These are phyloP conservation scores for Cephalopterus ornatus DNA, from an alignment of 2,113 vertebrate genomes.

Conservation along the genomic window DNA sequence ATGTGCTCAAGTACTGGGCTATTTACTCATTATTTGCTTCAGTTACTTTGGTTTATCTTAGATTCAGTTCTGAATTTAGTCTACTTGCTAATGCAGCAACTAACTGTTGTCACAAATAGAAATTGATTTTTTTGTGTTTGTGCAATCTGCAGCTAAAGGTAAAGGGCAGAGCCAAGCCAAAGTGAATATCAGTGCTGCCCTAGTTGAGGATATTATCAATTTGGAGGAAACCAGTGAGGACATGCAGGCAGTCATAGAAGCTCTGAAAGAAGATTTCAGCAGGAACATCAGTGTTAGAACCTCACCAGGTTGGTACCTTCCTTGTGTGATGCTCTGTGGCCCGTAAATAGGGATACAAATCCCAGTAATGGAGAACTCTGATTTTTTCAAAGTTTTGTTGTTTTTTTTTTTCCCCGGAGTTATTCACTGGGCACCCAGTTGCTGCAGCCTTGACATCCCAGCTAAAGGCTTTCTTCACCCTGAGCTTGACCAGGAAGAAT, in stretches of 20 bases:
- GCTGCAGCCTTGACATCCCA: conserved; percentile 2
- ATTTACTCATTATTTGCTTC: neutral
- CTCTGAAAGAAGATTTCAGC: conserved; percentile 90
- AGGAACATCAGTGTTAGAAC: conserved; percentile 89
- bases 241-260: conserved; percentile 80
- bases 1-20: neutral
- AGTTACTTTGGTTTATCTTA: neutral
- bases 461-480: conserved; percentile 52
- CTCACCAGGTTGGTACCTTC: conserved; percentile 81
- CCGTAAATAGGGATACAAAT: neutral
- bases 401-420: neutral
- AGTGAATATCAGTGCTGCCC: conserved; percentile 85
- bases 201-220: conserved; percentile 91
- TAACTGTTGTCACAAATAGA: neutral
- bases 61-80: neutral
- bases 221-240: conserved; percentile 84
- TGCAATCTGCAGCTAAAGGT: conserved; percentile 80
- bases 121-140: neutral
- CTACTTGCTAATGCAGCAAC: neutral
- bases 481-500: conserved; percentile 79
- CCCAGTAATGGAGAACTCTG: neutral
- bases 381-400: neutral
- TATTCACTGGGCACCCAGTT: neutral
- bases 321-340: neutral
- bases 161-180: conserved; percentile 83